These are phyloP conservation scores for Zootoca vivipara DNA, from an alignment of 2,113 vertebrate genomes.

Conservation along the genomic window DNA sequence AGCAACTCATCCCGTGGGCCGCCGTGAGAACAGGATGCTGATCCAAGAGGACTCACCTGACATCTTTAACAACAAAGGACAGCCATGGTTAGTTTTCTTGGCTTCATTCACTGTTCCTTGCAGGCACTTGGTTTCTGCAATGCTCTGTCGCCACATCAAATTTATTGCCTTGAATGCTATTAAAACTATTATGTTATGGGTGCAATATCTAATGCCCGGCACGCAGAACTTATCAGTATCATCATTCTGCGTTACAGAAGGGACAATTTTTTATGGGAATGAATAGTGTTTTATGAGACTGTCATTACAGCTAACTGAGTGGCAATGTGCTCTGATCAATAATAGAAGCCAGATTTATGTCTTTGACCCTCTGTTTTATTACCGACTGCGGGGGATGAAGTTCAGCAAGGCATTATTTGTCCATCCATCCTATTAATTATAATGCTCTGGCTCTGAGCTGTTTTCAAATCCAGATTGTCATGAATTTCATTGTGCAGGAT, in stretches of 20 bases:
- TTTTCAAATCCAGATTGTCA: conserved; percentile 11
- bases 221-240: background rate
- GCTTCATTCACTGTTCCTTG: background rate
- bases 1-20: no score
- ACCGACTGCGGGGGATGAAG: background rate
- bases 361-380: conserved; percentile 25
- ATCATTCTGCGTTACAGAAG: background rate
- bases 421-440: conserved; percentile 12
- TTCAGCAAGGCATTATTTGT: background rate
- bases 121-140: background rate
- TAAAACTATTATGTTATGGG: background rate
- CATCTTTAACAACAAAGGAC: background rate
- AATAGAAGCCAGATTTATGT: conserved; percentile 23
- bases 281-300: conserved; percentile 26
- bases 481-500: background rate
- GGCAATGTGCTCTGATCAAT: conserved; percentile 23
- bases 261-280: background rate
- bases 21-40: no score
- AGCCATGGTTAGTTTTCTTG: background rate
- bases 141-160: background rate
- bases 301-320: background rate
- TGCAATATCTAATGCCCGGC: background rate
- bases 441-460: background rate
- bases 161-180: conserved; percentile 23
- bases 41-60: background rate